These are phyloP conservation scores for Coelinius sp. DNA, from an alignment of 2,888 invertebrate genomes.

Conservation along the genomic window DNA sequence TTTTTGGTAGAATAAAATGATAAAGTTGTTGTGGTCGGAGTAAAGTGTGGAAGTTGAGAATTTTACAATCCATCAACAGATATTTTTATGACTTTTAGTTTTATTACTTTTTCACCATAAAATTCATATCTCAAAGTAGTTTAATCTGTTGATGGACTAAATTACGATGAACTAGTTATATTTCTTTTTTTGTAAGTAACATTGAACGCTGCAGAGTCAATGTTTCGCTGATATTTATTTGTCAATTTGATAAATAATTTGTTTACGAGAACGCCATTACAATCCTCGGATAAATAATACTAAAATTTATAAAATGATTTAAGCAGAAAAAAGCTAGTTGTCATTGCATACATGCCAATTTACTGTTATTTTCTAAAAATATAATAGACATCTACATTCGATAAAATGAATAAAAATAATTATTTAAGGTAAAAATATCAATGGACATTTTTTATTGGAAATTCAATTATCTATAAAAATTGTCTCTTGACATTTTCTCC, in stretches of 20 bases:
- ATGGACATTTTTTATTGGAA: too few species aligned
- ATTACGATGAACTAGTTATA: background rate
- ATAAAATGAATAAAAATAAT: too few species aligned
- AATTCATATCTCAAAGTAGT: background rate
- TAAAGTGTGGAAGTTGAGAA: slow-evolving; percentile 70
- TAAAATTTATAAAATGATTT: background rate
- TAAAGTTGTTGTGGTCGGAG: slow-evolving; percentile 61
- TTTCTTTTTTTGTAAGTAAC: slow-evolving; percentile 10
- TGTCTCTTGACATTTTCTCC: background rate
- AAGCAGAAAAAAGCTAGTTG: slow-evolving; percentile 5
- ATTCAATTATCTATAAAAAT: too few species aligned
- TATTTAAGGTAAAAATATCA: too few species aligned
- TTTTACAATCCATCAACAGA: slow-evolving; percentile 34
- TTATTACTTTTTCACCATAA: background rate
- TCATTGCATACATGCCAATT: background rate
- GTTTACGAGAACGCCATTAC: slow-evolving; percentile 17
- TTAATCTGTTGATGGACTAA: background rate
- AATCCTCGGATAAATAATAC: background rate
- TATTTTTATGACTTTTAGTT: background rate
- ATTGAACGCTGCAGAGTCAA: slow-evolving; percentile 29
- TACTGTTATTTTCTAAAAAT: background rate
- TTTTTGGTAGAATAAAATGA: slow-evolving; percentile 39
- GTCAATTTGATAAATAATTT: background rate
- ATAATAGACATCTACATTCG: background rate
- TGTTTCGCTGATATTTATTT: slow-evolving; percentile 31